Conservation (phyloP, 2,888 invertebrate species). For the Agrochola litura region DNA sequence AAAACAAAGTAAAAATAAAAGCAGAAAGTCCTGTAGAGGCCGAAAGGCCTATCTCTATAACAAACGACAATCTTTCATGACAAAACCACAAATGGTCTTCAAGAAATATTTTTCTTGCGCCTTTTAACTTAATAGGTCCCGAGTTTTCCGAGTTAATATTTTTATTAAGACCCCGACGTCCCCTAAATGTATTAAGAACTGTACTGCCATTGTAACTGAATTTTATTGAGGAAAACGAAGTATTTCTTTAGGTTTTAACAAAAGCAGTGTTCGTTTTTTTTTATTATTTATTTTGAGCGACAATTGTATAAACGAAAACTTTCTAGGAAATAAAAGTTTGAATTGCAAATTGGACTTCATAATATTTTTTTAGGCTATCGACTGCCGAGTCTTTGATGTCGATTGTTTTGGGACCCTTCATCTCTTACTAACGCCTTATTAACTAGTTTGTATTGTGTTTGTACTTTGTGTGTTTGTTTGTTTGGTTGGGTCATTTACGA, state of each 20-base stretch:
- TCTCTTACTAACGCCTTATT: background rate
- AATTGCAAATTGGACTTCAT: background rate
- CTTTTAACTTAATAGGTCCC: conserved; percentile 1
- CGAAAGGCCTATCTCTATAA: background rate
- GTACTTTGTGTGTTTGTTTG: no score
- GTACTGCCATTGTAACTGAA: conserved; percentile 1
- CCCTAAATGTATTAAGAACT: conserved; percentile 30
- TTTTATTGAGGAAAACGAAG: conserved; percentile 43
- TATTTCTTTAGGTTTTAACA: background rate
- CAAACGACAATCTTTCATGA: background rate
- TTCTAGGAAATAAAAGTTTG: background rate
- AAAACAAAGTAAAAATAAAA: no score
- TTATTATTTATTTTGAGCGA: background rate
- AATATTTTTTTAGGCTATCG: no score
- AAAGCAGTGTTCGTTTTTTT: background rate
- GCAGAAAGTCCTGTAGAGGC: no score
- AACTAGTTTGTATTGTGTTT: no score
- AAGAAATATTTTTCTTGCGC: conserved; percentile 5
- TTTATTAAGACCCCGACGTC: conserved; percentile 19
- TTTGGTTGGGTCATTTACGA: no score
- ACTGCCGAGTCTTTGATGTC: background rate
- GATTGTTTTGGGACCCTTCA: background rate
- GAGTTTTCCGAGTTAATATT: conserved; percentile 26
- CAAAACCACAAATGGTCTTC: background rate
- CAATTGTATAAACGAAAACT: background rate